Conservation (phyloP, 64 coral and sea anemone species). For the Montipora cactus region DNA sequence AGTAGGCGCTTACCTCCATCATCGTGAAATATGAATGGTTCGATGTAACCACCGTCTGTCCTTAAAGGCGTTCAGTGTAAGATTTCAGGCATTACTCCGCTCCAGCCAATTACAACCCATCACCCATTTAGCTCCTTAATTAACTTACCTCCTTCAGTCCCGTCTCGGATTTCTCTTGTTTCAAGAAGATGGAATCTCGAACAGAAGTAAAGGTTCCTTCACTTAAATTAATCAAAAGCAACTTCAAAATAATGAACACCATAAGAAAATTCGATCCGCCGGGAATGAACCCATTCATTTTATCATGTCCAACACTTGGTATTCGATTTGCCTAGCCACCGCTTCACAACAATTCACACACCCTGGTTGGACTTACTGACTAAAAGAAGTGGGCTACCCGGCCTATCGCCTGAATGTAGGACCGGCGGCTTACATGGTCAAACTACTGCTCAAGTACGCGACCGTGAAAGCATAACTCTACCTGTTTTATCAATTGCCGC, state of each 20-base stretch:
- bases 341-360: neutral
- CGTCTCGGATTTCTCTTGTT: neutral
- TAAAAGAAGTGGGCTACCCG: neutral
- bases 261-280: neutral
- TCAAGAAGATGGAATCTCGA: neutral
- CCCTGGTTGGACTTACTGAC: neutral
- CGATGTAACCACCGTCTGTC: neutral
- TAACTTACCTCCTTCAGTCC: neutral
- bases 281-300: neutral
- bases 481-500: neutral
- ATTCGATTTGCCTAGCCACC: neutral
- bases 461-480: neutral
- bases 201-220: neutral
- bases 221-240: neutral
- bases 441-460: neutral
- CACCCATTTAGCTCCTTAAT: neutral
- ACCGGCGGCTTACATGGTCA: neutral
- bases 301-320: neutral
- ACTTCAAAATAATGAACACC: neutral
- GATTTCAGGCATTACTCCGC: neutral
- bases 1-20: neutral
- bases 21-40: neutral
- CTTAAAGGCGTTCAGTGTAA: neutral
- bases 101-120: too few relatives aligned
- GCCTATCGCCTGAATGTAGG: neutral